A percentile compares a stretch with the other conserved stretches of the same genome.
Conservation (phyloP, 1,140 invertebrate genomes). For the Camponotus vicinus region DNA sequence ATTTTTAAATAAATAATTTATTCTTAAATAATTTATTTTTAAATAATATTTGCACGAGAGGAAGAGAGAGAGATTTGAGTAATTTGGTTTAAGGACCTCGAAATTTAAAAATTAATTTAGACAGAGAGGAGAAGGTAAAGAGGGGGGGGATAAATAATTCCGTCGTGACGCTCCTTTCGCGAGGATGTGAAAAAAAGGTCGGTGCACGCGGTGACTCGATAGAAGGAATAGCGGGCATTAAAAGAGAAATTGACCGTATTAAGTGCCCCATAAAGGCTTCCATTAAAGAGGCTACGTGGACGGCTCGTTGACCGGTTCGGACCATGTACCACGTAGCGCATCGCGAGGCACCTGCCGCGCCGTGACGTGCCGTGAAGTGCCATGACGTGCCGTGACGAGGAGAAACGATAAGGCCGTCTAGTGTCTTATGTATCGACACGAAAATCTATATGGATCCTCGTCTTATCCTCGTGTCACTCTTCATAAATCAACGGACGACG, state of each 20-base stretch:
- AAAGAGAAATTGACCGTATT: slow-evolving; percentile 78
- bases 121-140: not conserved
- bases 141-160: not conserved
- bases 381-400: slow-evolving; percentile 55
- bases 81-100: too few species aligned
- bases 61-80: too few species aligned
- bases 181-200: slow-evolving; percentile 14
- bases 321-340: slow-evolving; percentile 70
- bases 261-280: slow-evolving; percentile 78
- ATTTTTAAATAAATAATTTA: too few species aligned
- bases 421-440: not conserved
- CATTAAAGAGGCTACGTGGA: slow-evolving; percentile 74
- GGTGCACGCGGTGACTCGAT: slow-evolving; percentile 62
- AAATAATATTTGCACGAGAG: too few species aligned
- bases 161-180: not conserved
- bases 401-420: not conserved
- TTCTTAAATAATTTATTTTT: too few species aligned
- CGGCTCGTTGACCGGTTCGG: slow-evolving; percentile 68
- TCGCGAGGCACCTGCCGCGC: slow-evolving; percentile 71
- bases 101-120: not conserved
- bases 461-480: too few species aligned
- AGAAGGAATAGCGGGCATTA: slow-evolving; percentile 73
- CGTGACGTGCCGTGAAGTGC: slow-evolving; percentile 64
- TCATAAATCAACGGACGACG: too few species aligned
- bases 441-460: not conserved